Evolutionary conservation across 1,140 invertebrate species (phyloP).

Genomic region (Mylabris phalerata): DNA sequence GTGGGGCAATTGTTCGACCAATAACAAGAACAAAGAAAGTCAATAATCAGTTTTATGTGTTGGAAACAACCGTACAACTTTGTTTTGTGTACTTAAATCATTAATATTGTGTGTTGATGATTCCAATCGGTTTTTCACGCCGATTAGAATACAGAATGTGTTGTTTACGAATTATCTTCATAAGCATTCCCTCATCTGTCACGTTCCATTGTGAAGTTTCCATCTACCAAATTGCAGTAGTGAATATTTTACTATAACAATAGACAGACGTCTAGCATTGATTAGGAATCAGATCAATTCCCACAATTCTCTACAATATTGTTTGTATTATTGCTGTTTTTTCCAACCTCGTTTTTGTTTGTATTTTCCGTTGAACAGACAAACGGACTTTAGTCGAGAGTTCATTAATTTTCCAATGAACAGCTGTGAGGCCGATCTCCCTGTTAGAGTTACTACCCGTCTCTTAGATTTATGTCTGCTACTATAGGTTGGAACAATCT

Average conservation of each 20-base stretch:
- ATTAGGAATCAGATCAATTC: not conserved
- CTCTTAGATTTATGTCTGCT: constrained; percentile 19
- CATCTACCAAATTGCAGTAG: too few species aligned
- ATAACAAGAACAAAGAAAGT: constrained; percentile 11
- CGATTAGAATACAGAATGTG: not conserved
- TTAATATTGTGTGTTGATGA: too few species aligned
- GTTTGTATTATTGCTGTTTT: not conserved
- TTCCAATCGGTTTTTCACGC: too few species aligned
- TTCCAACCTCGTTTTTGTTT: too few species aligned
- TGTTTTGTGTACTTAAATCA: too few species aligned
- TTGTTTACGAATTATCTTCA: too few species aligned
- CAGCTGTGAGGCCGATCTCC: constrained; percentile 18
- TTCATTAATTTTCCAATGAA: constrained; percentile 26
- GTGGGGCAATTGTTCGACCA: constrained; percentile 7
- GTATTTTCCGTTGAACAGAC: constrained; percentile 10
- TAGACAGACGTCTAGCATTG: not conserved
- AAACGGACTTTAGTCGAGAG: constrained; percentile 17
- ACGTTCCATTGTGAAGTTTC: not conserved
- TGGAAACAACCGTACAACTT: not conserved
- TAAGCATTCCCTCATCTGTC: too few species aligned
- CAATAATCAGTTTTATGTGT: constrained; percentile 13
- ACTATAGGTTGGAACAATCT: constrained; percentile 18
- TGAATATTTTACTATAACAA: too few species aligned
- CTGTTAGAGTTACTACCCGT: constrained; percentile 6
- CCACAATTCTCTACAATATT: too few species aligned